Base-by-base conservation (phyloP, 2,888 invertebrate species). In the Cactoblastis cactorum region DNA sequence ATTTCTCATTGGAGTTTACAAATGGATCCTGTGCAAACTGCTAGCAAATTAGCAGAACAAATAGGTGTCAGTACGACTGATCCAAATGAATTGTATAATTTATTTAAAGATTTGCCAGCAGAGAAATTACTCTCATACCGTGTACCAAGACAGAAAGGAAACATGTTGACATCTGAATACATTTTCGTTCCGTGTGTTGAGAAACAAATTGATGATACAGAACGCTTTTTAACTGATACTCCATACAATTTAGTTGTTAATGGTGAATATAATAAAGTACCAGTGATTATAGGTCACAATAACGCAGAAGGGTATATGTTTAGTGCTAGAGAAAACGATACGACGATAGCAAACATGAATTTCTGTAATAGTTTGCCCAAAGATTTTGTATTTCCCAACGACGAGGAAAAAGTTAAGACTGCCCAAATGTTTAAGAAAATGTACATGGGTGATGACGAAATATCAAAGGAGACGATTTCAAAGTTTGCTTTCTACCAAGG, bases 101-200 rank as follows among this genome's bases (percentile, higher is more conserved):
- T 81, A 47, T 80, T 88, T 33, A 74, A 59, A 41, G 69, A 63
- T 0, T 65, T 69, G 53, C 50, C 77, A 14, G 62, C 72, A 1
- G 55, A 71, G 17, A 66, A 79, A 1, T 53, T 89, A 4, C 52
- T 88, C 14, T 65, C 45, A 24, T 65, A 74, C 2, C 74, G 87
- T 8, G 71, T 88, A 1, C 84, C 84, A 0, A 75, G 88, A 61
- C 61, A 60, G 1, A 61, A 71, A 34, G 87, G 87, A 5, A 81
- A 88, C 45, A 62, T 80, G 11, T 71, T 82, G 0, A 45, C 82
- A 32, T 84, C 87, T 15, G 88, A 88, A 57, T 83, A 83, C 41
- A 67, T 86, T 39, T 89, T 88, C 48, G 86, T 86, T 1, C 88
- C 88, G 0, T 88, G 88, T 55, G 64, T 80, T 5, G 88, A 89